Percentiles rank a stretch among this genome's conserved stretches.
phyloP scores from a whole-genome alignment of 2,113 vertebrate genomes.

The Phylloscopus trochiloides region DNA sequence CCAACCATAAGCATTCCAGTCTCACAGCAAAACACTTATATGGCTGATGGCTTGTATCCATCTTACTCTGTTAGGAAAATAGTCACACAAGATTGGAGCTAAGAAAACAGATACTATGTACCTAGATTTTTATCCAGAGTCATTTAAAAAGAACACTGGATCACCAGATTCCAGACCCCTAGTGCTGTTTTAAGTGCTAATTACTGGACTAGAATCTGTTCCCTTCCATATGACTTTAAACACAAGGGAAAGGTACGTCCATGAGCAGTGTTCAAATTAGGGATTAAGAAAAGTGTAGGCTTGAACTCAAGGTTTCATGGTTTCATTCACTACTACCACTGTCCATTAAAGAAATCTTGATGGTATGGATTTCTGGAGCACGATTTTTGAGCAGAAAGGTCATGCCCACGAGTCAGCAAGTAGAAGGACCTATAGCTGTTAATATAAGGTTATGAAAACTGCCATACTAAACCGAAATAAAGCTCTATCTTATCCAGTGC shows the following conservation, averaged over 20 bases:
- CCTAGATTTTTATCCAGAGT: not conserved
- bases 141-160: not conserved
- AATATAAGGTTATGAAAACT: not conserved
- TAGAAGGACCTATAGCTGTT: not conserved
- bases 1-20: not conserved
- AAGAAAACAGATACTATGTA: not conserved
- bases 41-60: rapidly evolving
- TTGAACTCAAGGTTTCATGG: not conserved
- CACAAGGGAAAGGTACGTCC: not conserved
- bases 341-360: not conserved
- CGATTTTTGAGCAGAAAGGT: not conserved
- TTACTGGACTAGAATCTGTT: not conserved
- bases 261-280: not conserved
- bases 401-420: not conserved
- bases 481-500: not conserved
- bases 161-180: not conserved
- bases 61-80: not conserved
- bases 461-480: not conserved
- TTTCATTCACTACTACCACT: not conserved
- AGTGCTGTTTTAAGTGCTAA: not conserved
- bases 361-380: not conserved
- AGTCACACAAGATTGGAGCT: not conserved
- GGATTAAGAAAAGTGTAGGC: rapidly evolving
- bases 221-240: not conserved
- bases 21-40: not conserved